These are phyloP conservation scores for Shargacucullia verbasci DNA, from an alignment of 2,888 invertebrate species.

Conservation along the genomic window DNA sequence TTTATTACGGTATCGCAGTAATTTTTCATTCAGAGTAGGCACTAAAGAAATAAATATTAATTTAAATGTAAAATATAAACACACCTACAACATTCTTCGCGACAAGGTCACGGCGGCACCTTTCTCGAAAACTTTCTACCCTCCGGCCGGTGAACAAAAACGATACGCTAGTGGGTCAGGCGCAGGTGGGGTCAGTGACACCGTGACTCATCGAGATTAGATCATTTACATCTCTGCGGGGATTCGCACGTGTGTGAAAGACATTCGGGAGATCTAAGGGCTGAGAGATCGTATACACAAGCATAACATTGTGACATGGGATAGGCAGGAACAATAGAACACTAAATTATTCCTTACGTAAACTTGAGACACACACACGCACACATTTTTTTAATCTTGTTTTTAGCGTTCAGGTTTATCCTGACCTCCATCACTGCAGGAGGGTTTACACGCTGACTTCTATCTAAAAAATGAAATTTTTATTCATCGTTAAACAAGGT, in stretches of 20 bases:
- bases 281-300: too few species aligned
- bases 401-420: too few species aligned
- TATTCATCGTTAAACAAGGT: too few species aligned
- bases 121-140: slow-evolving; percentile 60
- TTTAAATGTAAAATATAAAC: slow-evolving; percentile 19
- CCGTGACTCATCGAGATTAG: slow-evolving; percentile 47
- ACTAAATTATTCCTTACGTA: too few species aligned
- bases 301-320: too few species aligned
- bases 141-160: slow-evolving; percentile 43
- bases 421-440: too few species aligned
- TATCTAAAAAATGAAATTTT: too few species aligned
- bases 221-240: slow-evolving; percentile 33
- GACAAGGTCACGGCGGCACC: slow-evolving; percentile 49
- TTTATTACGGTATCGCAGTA: too few species aligned
- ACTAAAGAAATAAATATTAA: slow-evolving; percentile 20
- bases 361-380: too few species aligned
- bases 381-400: too few species aligned
- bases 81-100: slow-evolving; percentile 37
- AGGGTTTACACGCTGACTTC: too few species aligned
- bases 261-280: not conserved
- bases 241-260: slow-evolving; percentile 13
- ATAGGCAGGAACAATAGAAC: too few species aligned
- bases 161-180: slow-evolving; percentile 43
- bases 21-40: not conserved
- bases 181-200: slow-evolving; percentile 51